phyloP scores from a whole-genome alignment of 2,113 vertebrate genomes.

The Anolis sagrei region DNA sequence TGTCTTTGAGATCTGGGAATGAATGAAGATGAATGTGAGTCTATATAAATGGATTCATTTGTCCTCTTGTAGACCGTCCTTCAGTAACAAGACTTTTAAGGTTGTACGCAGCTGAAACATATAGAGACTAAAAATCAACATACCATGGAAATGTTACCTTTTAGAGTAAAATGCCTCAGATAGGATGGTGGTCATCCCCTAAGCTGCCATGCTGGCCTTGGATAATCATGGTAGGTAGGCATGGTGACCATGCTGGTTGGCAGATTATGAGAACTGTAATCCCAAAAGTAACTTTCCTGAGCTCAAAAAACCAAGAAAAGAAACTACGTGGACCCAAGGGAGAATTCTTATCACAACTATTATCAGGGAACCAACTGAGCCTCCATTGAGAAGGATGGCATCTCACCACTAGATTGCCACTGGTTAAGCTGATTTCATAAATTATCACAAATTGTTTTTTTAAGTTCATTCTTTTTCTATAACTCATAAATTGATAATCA shows the following conservation, averaged over 20 bases:
- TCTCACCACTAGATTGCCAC: background rate
- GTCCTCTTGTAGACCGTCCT: background rate
- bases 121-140: background rate
- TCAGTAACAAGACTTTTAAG: background rate
- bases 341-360: background rate
- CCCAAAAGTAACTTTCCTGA: too few species aligned
- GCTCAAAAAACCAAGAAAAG: too few species aligned
- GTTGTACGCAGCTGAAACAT: background rate
- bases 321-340: background rate
- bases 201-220: too few species aligned
- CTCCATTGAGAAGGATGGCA: background rate
- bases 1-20: background rate
- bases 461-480: background rate
- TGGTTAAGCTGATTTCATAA: background rate
- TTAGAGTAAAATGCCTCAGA: background rate
- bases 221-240: too few species aligned
- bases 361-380: background rate
- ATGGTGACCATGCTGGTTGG: too few species aligned
- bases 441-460: background rate
- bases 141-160: too few species aligned
- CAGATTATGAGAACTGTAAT: too few species aligned
- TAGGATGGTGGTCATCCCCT: too few species aligned
- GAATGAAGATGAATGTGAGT: background rate
- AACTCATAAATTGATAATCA: background rate
- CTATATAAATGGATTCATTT: background rate